These are phyloP conservation scores for Helleia helle DNA, from an alignment of 2,888 invertebrate genomes.

Conservation along the genomic window DNA sequence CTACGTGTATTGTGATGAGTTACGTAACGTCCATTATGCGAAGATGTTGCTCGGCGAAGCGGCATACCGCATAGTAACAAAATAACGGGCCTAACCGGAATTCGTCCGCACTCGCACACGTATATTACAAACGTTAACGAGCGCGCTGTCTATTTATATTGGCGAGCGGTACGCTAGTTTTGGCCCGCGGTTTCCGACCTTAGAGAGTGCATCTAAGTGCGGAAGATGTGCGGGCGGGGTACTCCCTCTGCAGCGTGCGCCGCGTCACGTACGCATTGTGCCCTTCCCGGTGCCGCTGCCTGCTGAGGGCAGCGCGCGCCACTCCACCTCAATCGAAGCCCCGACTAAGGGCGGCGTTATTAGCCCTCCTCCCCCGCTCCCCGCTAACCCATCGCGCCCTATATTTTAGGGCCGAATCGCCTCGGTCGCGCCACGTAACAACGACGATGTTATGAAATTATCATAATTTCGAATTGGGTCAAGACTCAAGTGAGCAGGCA, in stretches of 20 bases:
- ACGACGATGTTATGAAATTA: conserved; percentile 17
- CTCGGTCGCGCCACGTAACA: conserved; percentile 31
- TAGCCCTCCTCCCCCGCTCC: conserved; percentile 39
- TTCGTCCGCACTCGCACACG: conserved; percentile 29
- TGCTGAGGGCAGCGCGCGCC: conserved; percentile 52
- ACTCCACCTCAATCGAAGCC: conserved; percentile 46
- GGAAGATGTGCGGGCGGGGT: conserved; percentile 47
- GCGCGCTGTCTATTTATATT: not conserved
- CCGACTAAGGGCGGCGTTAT: conserved; percentile 59
- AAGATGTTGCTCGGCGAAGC: conserved; percentile 30
- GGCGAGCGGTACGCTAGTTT: not conserved
- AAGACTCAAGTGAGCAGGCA: conserved; percentile 31
- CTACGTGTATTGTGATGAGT: conserved; percentile 32
- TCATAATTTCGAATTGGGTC: conserved; percentile 17
- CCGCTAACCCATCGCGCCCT: conserved; percentile 30
- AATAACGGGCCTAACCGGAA: conserved; percentile 54
- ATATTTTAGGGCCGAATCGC: conserved; percentile 29
- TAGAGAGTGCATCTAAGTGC: conserved; percentile 46
- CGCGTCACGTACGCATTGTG: conserved; percentile 58
- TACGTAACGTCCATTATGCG: conserved; percentile 33
- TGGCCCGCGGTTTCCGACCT: conserved; percentile 39
- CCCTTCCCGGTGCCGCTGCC: conserved; percentile 41
- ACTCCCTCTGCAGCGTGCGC: conserved; percentile 35
- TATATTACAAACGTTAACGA: conserved; percentile 1
- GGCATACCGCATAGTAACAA: conserved; percentile 47